Base-by-base conservation (phyloP, 2,113 vertebrate genomes). In the Atractosteus spatula region DNA sequence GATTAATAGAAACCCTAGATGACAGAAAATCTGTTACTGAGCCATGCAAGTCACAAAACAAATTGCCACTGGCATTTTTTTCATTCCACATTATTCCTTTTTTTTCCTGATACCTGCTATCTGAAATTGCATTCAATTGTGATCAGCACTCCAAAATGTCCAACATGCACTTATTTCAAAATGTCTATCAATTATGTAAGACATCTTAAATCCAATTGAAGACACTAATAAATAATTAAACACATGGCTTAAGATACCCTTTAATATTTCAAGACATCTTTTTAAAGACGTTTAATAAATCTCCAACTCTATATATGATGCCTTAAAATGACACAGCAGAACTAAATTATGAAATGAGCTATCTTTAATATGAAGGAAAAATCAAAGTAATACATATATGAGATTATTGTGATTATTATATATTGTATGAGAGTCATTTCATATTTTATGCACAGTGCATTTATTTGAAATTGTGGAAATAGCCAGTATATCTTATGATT, bases 141-240 rank as follows among this genome's bases (percentile, higher is more conserved):
- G 41, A 44, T 17, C 14, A n/a, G 61, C 7, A 44, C 12, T 14
- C 62, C 59, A 41, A 71, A 47, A 54, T 70, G 54, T 14, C 56
- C 11, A n/a, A 51, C 70, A 71, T 62, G 62, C 43, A 43, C 42
- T 51, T n/a, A 63, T 71, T 57, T 51, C 44, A 62, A 64, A 63
- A 71, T 54, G 61, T 13, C 16, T 17, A 55, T 71, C 13, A 71
- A 71, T 63, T 51, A 71, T 64, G 44, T 14, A 62, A 51, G 3
- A 47, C 47, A 61, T 41, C 62, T 64, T 57, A 29, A 42, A 70
- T 41, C 59, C 70, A 41, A 41, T 54, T 54, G 62, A 71, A 63
- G 57, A 51, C 47, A 64, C 62, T 71, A 17, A 71, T 71, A 55
- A 71, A 71, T 71, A 43, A 63, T 71, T 71, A 51, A 71, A 71